A percentile compares a stretch with the other conserved stretches of the same genome.
These are phyloP conservation scores for Rhodophaea formosa DNA, from an alignment of 2,888 invertebrate genomes.

Conservation along the genomic window DNA sequence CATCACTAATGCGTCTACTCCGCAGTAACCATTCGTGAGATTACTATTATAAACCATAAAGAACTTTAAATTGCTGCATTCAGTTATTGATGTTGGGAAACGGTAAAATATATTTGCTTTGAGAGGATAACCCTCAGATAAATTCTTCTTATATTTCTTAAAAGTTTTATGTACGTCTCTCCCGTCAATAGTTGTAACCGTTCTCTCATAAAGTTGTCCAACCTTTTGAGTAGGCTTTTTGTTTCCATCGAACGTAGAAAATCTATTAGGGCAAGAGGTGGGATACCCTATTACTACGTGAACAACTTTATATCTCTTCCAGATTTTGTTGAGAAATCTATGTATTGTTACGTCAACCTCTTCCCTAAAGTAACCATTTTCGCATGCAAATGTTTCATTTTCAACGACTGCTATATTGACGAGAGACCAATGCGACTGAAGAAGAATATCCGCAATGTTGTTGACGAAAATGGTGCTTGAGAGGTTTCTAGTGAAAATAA, in stretches of 20 bases:
- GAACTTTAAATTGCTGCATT: constrained; percentile 38
- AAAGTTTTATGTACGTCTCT: constrained; percentile 27
- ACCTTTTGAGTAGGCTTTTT: constrained; percentile 21
- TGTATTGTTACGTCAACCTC: constrained; percentile 32
- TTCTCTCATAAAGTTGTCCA: constrained; percentile 41
- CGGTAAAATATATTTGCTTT: constrained; percentile 44
- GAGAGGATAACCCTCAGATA: constrained; percentile 45
- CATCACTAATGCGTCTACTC: constrained; percentile 51
- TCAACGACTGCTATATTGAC: constrained; percentile 39
- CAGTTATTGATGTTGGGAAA: constrained; percentile 48
- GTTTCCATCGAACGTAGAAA: constrained; percentile 39
- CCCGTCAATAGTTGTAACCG: constrained; percentile 35
- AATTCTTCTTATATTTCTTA: constrained; percentile 24
- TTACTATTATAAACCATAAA: constrained; percentile 34
- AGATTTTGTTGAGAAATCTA: constrained; percentile 42
- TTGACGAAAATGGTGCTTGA: constrained; percentile 27
- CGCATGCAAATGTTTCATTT: constrained; percentile 33
- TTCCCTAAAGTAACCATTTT: constrained; percentile 32
- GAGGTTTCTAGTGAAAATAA: constrained; percentile 33
- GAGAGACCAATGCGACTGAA: constrained; percentile 36
- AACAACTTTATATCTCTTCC: constrained; percentile 41
- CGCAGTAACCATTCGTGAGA: constrained; percentile 42
- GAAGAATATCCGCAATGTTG: constrained; percentile 21
- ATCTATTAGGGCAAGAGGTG: constrained; percentile 38
- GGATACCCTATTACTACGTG: constrained; percentile 42